These are phyloP conservation scores for Heloderma charlesbogerti DNA, from an alignment of 2,113 vertebrate genomes.

Conservation along the genomic window DNA sequence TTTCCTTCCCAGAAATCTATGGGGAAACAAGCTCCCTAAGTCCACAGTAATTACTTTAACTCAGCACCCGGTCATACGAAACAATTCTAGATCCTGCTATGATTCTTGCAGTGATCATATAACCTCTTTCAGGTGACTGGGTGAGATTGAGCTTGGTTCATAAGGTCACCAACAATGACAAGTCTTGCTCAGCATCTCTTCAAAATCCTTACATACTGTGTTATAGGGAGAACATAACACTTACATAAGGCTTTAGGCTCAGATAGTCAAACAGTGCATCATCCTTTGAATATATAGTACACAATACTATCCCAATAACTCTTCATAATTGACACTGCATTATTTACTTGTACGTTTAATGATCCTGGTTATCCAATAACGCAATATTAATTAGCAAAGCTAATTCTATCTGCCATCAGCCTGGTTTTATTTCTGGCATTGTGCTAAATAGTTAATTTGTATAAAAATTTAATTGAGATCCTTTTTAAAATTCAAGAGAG, in stretches of 20 bases:
- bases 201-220: not conserved
- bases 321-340: slow-evolving; percentile 40
- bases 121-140: not conserved
- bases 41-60: not conserved
- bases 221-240: not conserved
- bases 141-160: not conserved
- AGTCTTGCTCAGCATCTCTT: not conserved
- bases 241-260: not conserved
- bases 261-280: not conserved
- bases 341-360: slow-evolving; percentile 68
- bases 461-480: slow-evolving; percentile 73
- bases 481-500: slow-evolving; percentile 78
- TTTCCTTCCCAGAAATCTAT: not conserved
- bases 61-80: too few relatives aligned
- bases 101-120: not conserved
- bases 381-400: slow-evolving; percentile 70
- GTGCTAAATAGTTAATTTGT: slow-evolving; percentile 71
- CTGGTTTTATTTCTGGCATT: slow-evolving; percentile 69
- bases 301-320: slow-evolving; percentile 37
- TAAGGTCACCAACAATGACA: not conserved
- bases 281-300: slow-evolving; percentile 18
- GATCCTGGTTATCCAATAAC: slow-evolving; percentile 69
- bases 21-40: not conserved
- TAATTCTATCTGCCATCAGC: slow-evolving; percentile 74
- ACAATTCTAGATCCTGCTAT: not conserved